Percentiles rank a stretch among this genome's conserved stretches.
Conservation (phyloP, 2,113 vertebrate species). For the Rhinoderma darwinii region DNA sequence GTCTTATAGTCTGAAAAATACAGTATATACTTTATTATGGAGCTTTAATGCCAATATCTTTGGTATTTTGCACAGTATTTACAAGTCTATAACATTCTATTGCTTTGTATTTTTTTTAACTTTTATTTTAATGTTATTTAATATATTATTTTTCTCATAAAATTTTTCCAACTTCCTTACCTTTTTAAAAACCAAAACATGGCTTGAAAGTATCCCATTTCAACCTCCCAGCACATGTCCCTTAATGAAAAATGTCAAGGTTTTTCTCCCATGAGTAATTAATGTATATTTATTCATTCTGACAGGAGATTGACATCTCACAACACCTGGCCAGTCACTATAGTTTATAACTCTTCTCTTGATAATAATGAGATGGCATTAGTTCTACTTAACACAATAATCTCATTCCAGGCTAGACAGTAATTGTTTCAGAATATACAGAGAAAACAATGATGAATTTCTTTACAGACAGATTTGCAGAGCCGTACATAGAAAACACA, state of each 20-base stretch:
- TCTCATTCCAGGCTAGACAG: neutral
- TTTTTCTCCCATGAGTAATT: neutral
- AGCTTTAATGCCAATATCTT: too few species aligned
- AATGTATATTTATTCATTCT: neutral
- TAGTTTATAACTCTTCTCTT: neutral
- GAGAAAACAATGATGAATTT: neutral
- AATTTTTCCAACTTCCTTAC: neutral
- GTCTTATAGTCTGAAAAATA: too few species aligned
- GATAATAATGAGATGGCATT: neutral
- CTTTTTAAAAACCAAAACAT: neutral
- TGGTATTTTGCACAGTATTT: too few species aligned
- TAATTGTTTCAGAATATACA: neutral
- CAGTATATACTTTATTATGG: too few species aligned
- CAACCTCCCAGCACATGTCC: neutral
- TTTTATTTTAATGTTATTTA: neutral
- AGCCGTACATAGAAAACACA: neutral
- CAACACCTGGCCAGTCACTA: constrained; percentile 6
- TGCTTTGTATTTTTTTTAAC: neutral
- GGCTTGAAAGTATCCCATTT: neutral
- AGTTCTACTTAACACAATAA: constrained; percentile 8
- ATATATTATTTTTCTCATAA: neutral
- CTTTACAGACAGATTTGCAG: neutral
- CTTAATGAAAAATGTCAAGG: constrained; percentile 13
- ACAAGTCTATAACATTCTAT: too few species aligned
- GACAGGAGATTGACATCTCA: neutral